phyloP scores from a whole-genome alignment of 2,797 vertebrate genomes.

The Podargus strigoides region DNA sequence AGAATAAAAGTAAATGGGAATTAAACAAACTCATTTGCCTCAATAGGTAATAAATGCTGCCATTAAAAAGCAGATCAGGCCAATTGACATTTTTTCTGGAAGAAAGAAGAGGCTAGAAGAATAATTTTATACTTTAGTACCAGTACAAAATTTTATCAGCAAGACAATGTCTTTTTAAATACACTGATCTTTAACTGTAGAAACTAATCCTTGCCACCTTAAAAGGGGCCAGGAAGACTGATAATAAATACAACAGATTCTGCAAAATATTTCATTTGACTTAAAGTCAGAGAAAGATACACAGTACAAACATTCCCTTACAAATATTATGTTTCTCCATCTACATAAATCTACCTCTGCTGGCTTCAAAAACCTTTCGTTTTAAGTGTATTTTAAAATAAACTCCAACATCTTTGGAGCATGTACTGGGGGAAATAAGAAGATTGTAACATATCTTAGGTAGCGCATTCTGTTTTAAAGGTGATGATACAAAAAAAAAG shows the following conservation, averaged over 20 bases:
- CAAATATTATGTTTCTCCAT: background rate
- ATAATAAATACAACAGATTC: background rate
- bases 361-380: background rate
- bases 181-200: background rate
- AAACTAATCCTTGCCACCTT: background rate
- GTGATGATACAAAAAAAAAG: background rate
- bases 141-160: background rate
- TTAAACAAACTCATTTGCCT: constrained; percentile 32
- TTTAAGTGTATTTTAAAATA: background rate
- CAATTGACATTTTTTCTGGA: background rate
- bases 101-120: background rate
- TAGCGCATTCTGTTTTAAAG: background rate
- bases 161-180: background rate
- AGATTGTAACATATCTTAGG: background rate
- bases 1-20: constrained; percentile 36
- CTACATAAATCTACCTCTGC: background rate
- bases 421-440: background rate
- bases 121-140: background rate
- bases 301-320: background rate
- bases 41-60: constrained; percentile 10
- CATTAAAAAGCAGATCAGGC: background rate
- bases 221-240: background rate
- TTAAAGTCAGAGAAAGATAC: background rate
- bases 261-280: background rate
- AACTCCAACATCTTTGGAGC: background rate